phyloP scores from a whole-genome alignment of 2,888 invertebrate genomes.

The Polymixis lichenea region DNA sequence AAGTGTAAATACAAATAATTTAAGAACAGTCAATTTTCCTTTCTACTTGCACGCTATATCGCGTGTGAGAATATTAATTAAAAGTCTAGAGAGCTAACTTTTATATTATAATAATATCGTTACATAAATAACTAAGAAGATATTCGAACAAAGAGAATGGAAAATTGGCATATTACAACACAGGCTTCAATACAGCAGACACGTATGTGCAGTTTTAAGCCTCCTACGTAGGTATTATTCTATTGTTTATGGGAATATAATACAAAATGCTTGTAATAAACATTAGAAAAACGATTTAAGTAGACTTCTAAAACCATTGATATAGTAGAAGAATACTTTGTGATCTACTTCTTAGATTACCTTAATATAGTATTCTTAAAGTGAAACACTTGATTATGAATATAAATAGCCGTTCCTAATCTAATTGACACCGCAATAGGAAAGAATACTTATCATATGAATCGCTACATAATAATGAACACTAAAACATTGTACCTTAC shows the following conservation, averaged over 20 bases:
- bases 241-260: constrained; percentile 46
- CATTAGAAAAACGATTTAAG: constrained; percentile 35
- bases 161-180: constrained; percentile 41
- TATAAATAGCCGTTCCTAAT: constrained; percentile 47
- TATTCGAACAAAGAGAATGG: constrained; percentile 45
- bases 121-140: constrained; percentile 18
- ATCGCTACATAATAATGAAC: constrained; percentile 66
- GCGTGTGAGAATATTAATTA: constrained; percentile 13
- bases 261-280: constrained; percentile 46
- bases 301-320: constrained; percentile 38
- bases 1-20: constrained; percentile 52
- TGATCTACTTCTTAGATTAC: constrained; percentile 46
- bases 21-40: constrained; percentile 54
- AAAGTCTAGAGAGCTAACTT: constrained; percentile 33
- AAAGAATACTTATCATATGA: constrained; percentile 59
- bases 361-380: constrained; percentile 42
- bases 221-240: constrained; percentile 15
- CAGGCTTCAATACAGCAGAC: constrained; percentile 20
- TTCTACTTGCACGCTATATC: constrained; percentile 44
- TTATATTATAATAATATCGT: constrained; percentile 26
- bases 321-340: constrained; percentile 44
- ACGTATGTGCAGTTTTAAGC: constrained; percentile 28
- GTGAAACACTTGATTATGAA: constrained; percentile 45
- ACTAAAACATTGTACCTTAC: constrained; percentile 68
- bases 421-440: constrained; percentile 51